A percentile compares a stretch with the other conserved stretches of the same genome.
phyloP scores from a whole-genome alignment of 2,888 invertebrate species.

The Epinotia brunnichana region DNA sequence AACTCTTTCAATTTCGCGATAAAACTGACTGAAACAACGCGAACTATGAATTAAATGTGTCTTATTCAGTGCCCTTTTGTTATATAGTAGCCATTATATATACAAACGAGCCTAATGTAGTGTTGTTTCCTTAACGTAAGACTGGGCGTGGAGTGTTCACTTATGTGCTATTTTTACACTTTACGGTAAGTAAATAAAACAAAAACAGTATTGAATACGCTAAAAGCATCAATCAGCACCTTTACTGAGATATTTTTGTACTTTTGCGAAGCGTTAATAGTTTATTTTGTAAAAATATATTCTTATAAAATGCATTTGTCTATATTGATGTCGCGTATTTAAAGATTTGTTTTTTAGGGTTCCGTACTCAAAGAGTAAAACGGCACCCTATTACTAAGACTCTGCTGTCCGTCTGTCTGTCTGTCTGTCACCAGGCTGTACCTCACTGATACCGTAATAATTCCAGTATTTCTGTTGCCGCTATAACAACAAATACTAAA shows the following conservation, averaged over 20 bases:
- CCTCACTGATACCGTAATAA: no score
- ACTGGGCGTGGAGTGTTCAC: constrained; percentile 60
- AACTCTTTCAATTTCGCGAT: constrained; percentile 59
- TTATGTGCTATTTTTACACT: constrained; percentile 48
- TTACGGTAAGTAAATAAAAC: constrained; percentile 39
- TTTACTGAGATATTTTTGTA: neutral
- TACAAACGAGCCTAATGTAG: constrained; percentile 42
- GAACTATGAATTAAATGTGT: constrained; percentile 63
- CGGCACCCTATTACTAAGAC: no score
- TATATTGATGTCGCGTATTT: neutral
- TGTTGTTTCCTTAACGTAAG: constrained; percentile 42
- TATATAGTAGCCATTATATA: constrained; percentile 40
- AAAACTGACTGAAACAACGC: constrained; percentile 58
- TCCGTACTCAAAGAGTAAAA: no score
- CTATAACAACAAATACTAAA: no score
- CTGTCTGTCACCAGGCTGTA: no score
- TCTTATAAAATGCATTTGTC: constrained; percentile 12
- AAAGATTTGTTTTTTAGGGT: no score
- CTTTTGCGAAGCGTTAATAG: constrained; percentile 21
- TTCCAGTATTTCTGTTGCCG: no score
- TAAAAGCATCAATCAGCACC: neutral
- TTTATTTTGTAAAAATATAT: constrained; percentile 45
- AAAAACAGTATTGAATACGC: constrained; percentile 16
- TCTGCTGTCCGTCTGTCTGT: no score
- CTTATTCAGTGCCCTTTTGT: constrained; percentile 49